A percentile compares a stretch with the other conserved stretches of the same genome.
Conservation (phyloP, 2,797 vertebrate species). For the Eleutherodactylus coqui region DNA sequence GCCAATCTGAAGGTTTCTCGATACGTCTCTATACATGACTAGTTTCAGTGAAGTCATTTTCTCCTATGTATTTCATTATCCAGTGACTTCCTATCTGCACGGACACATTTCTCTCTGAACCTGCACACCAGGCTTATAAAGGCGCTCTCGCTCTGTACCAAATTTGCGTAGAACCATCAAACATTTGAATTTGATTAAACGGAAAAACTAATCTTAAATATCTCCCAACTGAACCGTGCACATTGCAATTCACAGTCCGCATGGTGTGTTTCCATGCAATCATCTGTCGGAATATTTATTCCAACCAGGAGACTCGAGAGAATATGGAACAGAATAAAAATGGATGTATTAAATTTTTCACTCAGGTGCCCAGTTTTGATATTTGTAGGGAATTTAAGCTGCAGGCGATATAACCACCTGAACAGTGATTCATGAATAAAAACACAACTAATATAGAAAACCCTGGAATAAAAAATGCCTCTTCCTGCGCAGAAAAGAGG, state of each 20-base stretch:
- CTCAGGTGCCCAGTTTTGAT: slow-evolving; percentile 78
- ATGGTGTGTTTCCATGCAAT: slow-evolving; percentile 76
- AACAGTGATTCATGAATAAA: slow-evolving; percentile 71
- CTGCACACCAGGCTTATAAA: slow-evolving; percentile 72
- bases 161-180: slow-evolving; percentile 70
- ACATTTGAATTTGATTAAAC: slow-evolving; percentile 76
- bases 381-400: slow-evolving; percentile 77
- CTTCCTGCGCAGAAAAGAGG: slow-evolving; percentile 43
- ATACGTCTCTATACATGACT: slow-evolving; percentile 31
- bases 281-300: slow-evolving; percentile 74
- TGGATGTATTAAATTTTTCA: slow-evolving; percentile 79
- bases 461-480: slow-evolving; percentile 4
- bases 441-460: slow-evolving; percentile 59
- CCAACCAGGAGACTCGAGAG: slow-evolving; percentile 73
- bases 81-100: slow-evolving; percentile 57
- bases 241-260: slow-evolving; percentile 77
- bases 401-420: slow-evolving; percentile 70
- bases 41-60: slow-evolving; percentile 46
- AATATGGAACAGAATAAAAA: slow-evolving; percentile 79
- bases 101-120: slow-evolving; percentile 45
- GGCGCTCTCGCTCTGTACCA: slow-evolving; percentile 67
- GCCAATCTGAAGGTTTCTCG: neutral
- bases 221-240: slow-evolving; percentile 72
- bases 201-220: slow-evolving; percentile 77
- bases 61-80: slow-evolving; percentile 59